A percentile compares a stretch with the other conserved stretches of the same genome.
These are phyloP conservation scores for Lasiurus borealis DNA, from an alignment of 2,113 vertebrate genomes.

Conservation along the genomic window DNA sequence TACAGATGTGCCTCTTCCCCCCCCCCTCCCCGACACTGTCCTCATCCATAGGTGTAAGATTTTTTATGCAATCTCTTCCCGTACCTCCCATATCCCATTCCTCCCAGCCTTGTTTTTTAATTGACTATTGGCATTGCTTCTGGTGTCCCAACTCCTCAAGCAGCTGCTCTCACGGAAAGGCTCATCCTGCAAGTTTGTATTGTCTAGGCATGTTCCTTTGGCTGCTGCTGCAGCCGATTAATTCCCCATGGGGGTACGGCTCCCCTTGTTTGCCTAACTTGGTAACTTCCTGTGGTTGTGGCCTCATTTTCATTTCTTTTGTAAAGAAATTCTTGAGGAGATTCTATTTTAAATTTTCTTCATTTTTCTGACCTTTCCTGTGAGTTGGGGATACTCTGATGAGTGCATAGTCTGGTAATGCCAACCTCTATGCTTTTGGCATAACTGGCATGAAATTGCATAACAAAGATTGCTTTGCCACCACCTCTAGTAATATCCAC, in stretches of 20 bases:
- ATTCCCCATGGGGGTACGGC: rapidly evolving
- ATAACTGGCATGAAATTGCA: rapidly evolving
- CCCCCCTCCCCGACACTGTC: too few species aligned
- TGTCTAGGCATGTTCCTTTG: neutral
- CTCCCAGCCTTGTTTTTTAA: neutral
- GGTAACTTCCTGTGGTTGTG: neutral
- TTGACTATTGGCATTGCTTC: rapidly evolving
- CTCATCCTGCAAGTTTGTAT: rapidly evolving
- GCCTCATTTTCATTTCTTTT: neutral
- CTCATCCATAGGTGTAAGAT: too few species aligned
- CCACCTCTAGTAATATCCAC: neutral
- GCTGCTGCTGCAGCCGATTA: neutral
- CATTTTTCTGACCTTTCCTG: rapidly evolving
- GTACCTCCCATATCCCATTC: too few species aligned
- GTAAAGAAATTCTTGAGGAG: neutral
- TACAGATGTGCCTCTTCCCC: too few species aligned
- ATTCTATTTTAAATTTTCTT: neutral
- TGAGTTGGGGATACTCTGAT: rapidly evolving
- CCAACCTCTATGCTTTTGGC: neutral
- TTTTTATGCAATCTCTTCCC: too few species aligned
- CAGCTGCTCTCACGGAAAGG: neutral
- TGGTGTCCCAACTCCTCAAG: neutral
- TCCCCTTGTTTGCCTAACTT: neutral
- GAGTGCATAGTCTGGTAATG: rapidly evolving
- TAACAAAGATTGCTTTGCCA: neutral